These are phyloP conservation scores for Engystomops pustulosus DNA, from an alignment of 2,113 vertebrate species.

Conservation along the genomic window DNA sequence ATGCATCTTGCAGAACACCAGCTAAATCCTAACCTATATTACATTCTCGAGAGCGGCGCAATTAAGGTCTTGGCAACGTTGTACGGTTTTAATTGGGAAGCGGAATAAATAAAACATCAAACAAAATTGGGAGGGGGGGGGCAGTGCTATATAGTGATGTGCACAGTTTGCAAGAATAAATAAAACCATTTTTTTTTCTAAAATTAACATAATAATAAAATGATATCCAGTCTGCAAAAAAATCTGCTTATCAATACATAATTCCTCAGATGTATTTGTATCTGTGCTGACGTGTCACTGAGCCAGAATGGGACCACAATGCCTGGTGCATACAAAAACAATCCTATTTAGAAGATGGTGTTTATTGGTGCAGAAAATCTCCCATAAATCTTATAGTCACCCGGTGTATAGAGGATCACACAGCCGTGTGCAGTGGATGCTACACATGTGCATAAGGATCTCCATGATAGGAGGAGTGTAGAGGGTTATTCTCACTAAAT, in stretches of 20 bases:
- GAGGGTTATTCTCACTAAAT: not conserved
- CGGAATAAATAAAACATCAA: constrained; percentile 38
- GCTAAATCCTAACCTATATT: constrained; percentile 30
- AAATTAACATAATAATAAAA: constrained; percentile 37
- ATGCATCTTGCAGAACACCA: constrained; percentile 5
- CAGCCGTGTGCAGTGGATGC: not conserved
- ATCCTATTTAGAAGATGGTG: not conserved
- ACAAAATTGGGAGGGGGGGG: not conserved
- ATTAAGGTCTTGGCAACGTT: constrained; percentile 46
- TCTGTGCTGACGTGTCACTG: not conserved
- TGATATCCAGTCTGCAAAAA: constrained; percentile 15
- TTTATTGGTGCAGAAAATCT: constrained; percentile 11
- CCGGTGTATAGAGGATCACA: not conserved
- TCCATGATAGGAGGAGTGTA: not conserved
- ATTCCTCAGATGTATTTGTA: not conserved
- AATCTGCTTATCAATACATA: constrained; percentile 12
- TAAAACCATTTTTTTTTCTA: not conserved
- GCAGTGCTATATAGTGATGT: not conserved
- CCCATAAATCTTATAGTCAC: not conserved
- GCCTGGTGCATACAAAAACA: constrained; percentile 11
- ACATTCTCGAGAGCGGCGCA: not conserved
- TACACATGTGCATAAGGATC: not conserved
- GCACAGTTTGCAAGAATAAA: constrained; percentile 23
- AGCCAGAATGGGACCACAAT: constrained; percentile 5
- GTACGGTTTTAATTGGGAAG: constrained; percentile 28